Base-by-base conservation (phyloP, 2,113 vertebrate genomes). In the Ovibos moschatus region DNA sequence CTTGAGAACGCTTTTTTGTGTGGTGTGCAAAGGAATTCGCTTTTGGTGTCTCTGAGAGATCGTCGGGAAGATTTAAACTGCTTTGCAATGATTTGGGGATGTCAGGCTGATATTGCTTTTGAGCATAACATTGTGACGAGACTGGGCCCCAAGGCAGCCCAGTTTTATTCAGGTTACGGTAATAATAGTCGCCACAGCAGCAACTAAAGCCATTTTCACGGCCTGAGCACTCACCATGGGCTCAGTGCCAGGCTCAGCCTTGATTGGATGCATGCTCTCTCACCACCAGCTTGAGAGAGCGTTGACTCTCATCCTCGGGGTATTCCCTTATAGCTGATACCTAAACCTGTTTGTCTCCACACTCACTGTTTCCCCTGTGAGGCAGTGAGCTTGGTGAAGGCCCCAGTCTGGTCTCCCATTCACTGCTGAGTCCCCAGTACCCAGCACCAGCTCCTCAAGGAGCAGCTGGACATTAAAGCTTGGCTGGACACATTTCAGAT, bases 171-270 rank as follows among this genome's bases (percentile, higher is more conserved):
- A 36, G 93, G 55, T 47, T 78, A 10, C 36, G 19, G 43, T 57
- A 6, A 27, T 36, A 12, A 30, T 7, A 2, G 17, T 2, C 1
- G 6, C 82, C 36, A 12, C 23, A 6, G 10, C 16, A 7, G 92
- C 8, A 2, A 8, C 43, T 13, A 43, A 6, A 19, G 55, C 36
- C 1, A 7, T 30, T 55, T 17, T 51, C 4, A 1, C 6, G 0
- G 4, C 7, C 62, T 2, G 28, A 27, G 62, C 0, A 0, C 8
- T 51, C 7, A 1, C 40, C 5, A 0, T 1, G 27, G 19, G 57
- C 45, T 50, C 19, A 2, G 0, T 4, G 57, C 45, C 1, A 21
- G 78, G 11, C 27, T 76, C 19, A 1, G 47, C 51, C 47, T 8
- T 5, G 6, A 6, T 1, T 9, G 30, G 81, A 28, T 9, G 8